Evolutionary conservation across 64 coral and sea anemone genomes (phyloP).

Genomic region (Montipora foliosa): DNA sequence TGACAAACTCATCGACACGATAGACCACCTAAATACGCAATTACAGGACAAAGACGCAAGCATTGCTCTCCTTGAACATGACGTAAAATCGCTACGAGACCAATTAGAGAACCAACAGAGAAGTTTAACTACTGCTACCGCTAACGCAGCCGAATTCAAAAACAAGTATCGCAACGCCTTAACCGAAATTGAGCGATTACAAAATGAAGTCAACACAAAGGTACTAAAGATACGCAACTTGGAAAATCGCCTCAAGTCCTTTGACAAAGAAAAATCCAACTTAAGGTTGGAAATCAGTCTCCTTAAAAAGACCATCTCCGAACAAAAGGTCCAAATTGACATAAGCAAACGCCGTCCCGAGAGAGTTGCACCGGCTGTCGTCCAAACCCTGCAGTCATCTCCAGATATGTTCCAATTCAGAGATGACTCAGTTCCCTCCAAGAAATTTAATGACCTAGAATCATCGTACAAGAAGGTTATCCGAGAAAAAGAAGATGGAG

Average conservation of each 20-base stretch:
- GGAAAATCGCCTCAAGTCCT: slow-evolving; percentile 81
- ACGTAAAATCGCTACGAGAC: slow-evolving; percentile 73
- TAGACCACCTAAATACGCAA: slow-evolving; percentile 58
- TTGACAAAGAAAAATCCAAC: slow-evolving; percentile 74
- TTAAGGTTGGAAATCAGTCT: slow-evolving; percentile 73
- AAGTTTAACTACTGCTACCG: slow-evolving; percentile 73
- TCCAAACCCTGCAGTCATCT: slow-evolving; percentile 71
- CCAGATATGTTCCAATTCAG: slow-evolving; percentile 75
- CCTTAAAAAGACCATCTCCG: slow-evolving; percentile 89
- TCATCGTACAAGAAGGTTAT: slow-evolving; percentile 81
- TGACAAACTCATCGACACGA: slow-evolving; percentile 71
- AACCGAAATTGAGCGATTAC: slow-evolving; percentile 82
- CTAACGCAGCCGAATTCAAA: slow-evolving; percentile 87
- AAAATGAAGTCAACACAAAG: slow-evolving; percentile 79
- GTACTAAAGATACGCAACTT: slow-evolving; percentile 81
- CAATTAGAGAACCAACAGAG: slow-evolving; percentile 78
- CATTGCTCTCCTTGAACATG: slow-evolving; percentile 81
- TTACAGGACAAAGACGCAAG: slow-evolving; percentile 80
- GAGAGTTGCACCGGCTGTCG: slow-evolving; percentile 52
- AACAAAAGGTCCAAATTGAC: slow-evolving; percentile 81
- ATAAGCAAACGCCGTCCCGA: slow-evolving; percentile 58
- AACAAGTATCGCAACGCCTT: slow-evolving; percentile 91
- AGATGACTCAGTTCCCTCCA: slow-evolving; percentile 66
- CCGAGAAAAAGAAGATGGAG: slow-evolving; percentile 68
- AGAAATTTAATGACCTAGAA: slow-evolving; percentile 84